Base-by-base conservation (phyloP, 1,140 invertebrate species). In the Drosophila sproati region DNA sequence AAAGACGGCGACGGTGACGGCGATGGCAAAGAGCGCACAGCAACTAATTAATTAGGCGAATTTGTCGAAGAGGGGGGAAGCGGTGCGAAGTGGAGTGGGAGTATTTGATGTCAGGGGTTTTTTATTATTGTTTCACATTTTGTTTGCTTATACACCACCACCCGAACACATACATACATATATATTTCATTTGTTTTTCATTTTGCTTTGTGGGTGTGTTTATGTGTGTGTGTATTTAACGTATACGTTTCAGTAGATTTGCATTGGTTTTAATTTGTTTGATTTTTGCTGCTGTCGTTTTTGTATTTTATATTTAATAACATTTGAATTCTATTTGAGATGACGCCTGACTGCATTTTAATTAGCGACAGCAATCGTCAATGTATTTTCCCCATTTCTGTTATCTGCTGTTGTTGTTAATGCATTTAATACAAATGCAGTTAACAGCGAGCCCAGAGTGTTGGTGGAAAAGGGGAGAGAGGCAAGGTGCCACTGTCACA, bases 361-460 rank as follows among this genome's bases (percentile, higher is more conserved):
- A 81, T 81, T 82, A 81, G 79, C 47, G 51, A 41, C 72, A 48
- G 28, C 32, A 35, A 34, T 37, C 12, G 34, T 35, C 54, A 57
- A 61, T 73, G 37, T 39, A 37, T 37, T 4, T 5, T 48, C 41
- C 34, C 10, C 50, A 29, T 48, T 48, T 48, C 28, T 28, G 20
- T 12, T 12, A 39, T 76, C 12, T 37, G 45, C 35, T 32, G 12
- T 62, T 51, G 55, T 51, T 59, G 67, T 43, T 68, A 63, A 75
- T 80, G 66, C 78, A 80, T 67, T 80, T 67, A 72, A 76, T 77
- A 77, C 59, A 70, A 78, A 77, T 71, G 57, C 72, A 80, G 81
- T 77, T 68, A 81, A 77, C 62, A 67, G 20, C 1, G 20, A 0
- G 20, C 20, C 20, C 0, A 20, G 20, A 20, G 20, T 20, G 20